Conservation (phyloP, 1,140 invertebrate species). For the Macrobrachium rosenbergii region DNA sequence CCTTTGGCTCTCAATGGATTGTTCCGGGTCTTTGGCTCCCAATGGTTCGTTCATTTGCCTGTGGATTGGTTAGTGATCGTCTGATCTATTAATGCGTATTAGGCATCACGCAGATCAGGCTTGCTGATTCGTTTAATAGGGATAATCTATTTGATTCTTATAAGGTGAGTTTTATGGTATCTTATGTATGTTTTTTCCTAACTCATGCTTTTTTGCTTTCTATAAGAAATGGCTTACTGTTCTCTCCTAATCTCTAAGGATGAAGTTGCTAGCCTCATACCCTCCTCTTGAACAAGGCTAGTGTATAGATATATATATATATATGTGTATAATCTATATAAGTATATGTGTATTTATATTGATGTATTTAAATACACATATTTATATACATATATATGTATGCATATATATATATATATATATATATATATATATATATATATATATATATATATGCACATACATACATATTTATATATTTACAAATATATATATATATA, state of each 20-base stretch:
- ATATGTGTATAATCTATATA: slow-evolving; percentile 25
- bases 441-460: slow-evolving; percentile 1
- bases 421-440: background rate
- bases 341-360: background rate
- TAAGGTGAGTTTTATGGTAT: background rate
- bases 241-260: background rate
- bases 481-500: slow-evolving; percentile 18
- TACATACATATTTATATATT: background rate
- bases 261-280: background rate
- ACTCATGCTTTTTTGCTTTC: background rate
- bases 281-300: no score
- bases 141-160: no score
- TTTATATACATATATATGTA: slow-evolving; percentile 1
- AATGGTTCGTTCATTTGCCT: no score
- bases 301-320: slow-evolving; percentile 25
- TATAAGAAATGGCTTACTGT: background rate
- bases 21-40: no score
- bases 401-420: slow-evolving; percentile 5
- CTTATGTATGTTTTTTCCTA: background rate
- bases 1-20: no score
- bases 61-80: no score
- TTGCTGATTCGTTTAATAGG: no score
- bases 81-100: no score
- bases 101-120: no score
- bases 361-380: background rate